phyloP scores from a whole-genome alignment of 1,140 invertebrate species.

The Penaeus japonicus region DNA sequence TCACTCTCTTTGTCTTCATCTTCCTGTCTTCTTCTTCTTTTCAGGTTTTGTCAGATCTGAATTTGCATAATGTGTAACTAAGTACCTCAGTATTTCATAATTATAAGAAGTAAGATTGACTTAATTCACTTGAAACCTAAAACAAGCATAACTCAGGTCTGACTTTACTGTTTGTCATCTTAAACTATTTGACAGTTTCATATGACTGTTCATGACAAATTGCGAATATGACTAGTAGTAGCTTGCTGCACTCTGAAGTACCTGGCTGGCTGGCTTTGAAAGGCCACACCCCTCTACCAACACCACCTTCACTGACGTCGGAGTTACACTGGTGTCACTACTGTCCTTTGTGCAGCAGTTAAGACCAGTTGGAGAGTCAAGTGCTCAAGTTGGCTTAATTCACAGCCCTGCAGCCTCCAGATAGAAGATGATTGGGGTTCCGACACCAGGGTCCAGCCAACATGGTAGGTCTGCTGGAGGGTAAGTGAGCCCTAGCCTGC shows the following conservation, averaged over 20 bases:
- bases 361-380: too few species aligned
- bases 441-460: too few species aligned
- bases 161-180: constrained; percentile 4
- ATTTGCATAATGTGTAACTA: neutral
- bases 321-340: too few species aligned
- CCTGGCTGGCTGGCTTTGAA: constrained; percentile 4
- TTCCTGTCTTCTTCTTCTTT: neutral
- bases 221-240: constrained; percentile 47
- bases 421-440: too few species aligned
- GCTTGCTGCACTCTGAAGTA: constrained; percentile 36
- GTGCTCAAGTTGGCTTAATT: too few species aligned
- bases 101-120: too few species aligned
- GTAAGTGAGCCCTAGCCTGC: constrained; percentile 30
- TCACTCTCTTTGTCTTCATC: too few species aligned
- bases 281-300: neutral
- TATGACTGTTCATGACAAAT: constrained; percentile 40
- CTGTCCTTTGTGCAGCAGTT: too few species aligned
- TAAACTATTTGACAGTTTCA: constrained; percentile 11
- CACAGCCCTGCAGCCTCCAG: too few species aligned
- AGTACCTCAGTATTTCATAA: too few species aligned
- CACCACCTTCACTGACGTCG: too few species aligned
- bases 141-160: constrained; percentile 26
- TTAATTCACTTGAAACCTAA: too few species aligned
- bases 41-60: constrained; percentile 48
- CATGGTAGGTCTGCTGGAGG: constrained; percentile 28